phyloP scores from a whole-genome alignment of 2,797 vertebrate species.

The Prionace glauca region DNA sequence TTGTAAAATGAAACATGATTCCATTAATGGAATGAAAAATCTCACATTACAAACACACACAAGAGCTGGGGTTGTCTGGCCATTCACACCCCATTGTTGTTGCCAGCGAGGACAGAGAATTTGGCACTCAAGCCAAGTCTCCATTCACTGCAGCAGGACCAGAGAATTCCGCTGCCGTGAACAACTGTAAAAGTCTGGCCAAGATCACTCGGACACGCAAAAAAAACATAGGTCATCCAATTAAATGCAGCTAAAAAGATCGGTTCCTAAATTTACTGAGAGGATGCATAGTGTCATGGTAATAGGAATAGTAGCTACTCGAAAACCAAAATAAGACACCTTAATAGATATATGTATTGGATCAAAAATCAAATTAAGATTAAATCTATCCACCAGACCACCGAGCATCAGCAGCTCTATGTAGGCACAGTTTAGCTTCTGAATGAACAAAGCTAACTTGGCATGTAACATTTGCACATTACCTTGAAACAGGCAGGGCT shows the following conservation, averaged over 20 bases:
- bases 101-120: too few relatives aligned
- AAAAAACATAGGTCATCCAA: not conserved
- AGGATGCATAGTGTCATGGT: not conserved
- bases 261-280: not conserved
- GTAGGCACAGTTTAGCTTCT: not conserved
- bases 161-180: too few relatives aligned
- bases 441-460: not conserved
- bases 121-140: too few relatives aligned
- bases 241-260: not conserved
- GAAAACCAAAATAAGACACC: not conserved
- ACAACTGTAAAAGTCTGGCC: too few relatives aligned
- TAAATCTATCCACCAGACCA: not conserved
- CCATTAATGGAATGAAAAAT: not conserved
- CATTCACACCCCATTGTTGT: too few relatives aligned
- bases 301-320: not conserved
- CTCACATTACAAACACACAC: not conserved
- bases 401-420: not conserved
- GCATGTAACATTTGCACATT: not conserved
- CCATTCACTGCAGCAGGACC: too few relatives aligned
- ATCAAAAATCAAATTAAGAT: not conserved
- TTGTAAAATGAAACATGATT: not conserved
- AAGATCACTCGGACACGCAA: not conserved
- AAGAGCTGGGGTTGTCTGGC: too few relatives aligned
- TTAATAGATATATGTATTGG: not conserved
- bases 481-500: not conserved